Conservation (phyloP, 2,113 vertebrate genomes). For the Parus major region DNA sequence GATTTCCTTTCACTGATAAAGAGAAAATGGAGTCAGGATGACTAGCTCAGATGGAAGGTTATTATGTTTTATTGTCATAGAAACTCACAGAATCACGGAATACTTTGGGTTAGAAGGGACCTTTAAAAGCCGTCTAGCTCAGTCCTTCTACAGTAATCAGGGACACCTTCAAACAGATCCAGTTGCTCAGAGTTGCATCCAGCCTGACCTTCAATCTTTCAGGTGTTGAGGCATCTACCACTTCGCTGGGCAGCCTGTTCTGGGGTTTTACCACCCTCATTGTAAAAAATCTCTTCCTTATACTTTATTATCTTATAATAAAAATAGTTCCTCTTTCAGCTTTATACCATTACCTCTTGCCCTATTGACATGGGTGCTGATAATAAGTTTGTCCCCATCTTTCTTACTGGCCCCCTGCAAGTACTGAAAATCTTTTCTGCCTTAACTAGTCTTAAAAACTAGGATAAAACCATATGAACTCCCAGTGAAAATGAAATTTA, state of each 20-base stretch:
- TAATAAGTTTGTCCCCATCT: background rate
- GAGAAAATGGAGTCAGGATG: background rate
- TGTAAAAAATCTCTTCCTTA: background rate
- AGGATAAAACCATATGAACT: background rate
- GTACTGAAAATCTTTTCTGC: background rate
- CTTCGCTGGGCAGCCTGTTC: background rate
- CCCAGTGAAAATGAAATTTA: background rate
- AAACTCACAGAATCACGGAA: background rate
- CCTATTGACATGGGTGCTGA: background rate
- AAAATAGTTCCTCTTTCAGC: background rate
- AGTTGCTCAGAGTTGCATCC: background rate
- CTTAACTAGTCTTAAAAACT: background rate
- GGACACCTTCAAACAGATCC: background rate
- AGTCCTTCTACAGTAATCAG: background rate
- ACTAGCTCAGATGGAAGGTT: background rate
- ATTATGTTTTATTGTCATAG: background rate
- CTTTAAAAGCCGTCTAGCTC: background rate
- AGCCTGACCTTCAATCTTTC: background rate
- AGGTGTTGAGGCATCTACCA: background rate
- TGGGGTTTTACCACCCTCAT: background rate
- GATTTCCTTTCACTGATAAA: background rate
- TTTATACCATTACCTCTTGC: background rate
- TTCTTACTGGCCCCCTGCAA: background rate
- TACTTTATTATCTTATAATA: background rate
- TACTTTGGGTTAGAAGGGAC: background rate